Evolutionary conservation across 2,113 vertebrate genomes (phyloP).

Genomic region (Phasianus colchicus): DNA sequence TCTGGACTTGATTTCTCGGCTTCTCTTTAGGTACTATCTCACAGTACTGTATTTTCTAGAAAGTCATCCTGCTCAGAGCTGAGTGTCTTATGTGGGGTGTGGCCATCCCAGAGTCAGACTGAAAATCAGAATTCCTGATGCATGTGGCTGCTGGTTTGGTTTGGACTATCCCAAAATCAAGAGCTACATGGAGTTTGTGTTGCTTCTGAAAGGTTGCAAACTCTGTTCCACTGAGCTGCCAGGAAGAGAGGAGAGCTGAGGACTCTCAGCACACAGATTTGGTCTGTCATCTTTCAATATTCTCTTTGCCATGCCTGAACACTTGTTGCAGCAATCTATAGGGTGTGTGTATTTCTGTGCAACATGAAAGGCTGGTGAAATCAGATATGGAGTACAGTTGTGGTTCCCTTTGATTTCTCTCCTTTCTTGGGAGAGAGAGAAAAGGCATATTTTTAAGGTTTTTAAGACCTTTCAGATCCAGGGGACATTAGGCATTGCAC

Average conservation of each 20-base stretch:
- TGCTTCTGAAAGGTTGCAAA: not conserved
- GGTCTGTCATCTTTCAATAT: not conserved
- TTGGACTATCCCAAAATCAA: not conserved
- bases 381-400: slow-evolving; percentile 49
- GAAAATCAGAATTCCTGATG: not conserved
- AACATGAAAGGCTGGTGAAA: slow-evolving; percentile 62
- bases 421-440: slow-evolving; percentile 29
- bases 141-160: not conserved
- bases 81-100: not conserved
- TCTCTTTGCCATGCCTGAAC: not conserved
- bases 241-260: not conserved
- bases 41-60: not conserved
- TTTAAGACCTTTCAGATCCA: slow-evolving; percentile 61
- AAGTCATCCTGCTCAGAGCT: not conserved
- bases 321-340: not conserved
- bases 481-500: slow-evolving; percentile 50
- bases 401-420: slow-evolving; percentile 53
- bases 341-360: slow-evolving; percentile 16
- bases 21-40: not conserved
- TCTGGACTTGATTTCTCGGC: not conserved
- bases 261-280: not conserved
- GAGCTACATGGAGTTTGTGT: not conserved
- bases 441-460: slow-evolving; percentile 24
- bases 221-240: not conserved
- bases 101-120: not conserved